Base-by-base conservation (phyloP, 1,140 invertebrate species). In the Proales similis region DNA sequence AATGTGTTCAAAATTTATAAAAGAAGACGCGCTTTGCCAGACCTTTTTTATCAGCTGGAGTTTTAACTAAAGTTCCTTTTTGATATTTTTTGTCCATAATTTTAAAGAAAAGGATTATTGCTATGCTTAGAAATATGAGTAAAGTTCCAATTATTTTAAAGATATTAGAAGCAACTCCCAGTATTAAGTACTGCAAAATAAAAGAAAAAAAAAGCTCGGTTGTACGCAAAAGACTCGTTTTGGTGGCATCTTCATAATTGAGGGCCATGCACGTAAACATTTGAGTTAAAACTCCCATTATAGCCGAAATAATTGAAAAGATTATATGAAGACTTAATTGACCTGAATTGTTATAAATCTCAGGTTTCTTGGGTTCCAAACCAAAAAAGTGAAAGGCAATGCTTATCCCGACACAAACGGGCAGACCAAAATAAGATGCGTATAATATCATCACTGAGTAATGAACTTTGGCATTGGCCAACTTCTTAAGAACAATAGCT, bases 261-360 rank as follows among this genome's bases (percentile, higher is more conserved):
- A 57, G 51, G 3, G 51, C 39, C 9, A 57, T 42, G 22, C 45
- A 42, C 51, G 45, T 57, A 14, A 57, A 24, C 9, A 26, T 57
- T 20, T 57, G 51, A 22, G 51, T 42, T 12, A 57, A 4, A 42
- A 57, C 51, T 17, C 51, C 51, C 6, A 22, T 24, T 20, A 14
- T 42, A 22, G 51, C 51, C 22, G 51, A 57, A 29, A 57, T 19
- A 42, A 57, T 42, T 24, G 51, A 57, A 57, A 20, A 57, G 5
- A 57, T 30, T 11, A 57, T 12, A 42, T 57, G 51, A 26, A 26
- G 30, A 30, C 14, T 7, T n/a, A 57, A 30, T 6, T 27, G 11
- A 9, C n/a, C 12, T 3, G 36, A 26, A 12, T n/a, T 26, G 7
- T 57, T 19, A 4, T 42, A 42, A 9, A 19, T 3, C 9, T 42